Evolutionary conservation across 2,113 vertebrate species (phyloP), one percentile per base, ranked within the genome.

Genomic region (Porphyrio hochstetteri): DNA sequence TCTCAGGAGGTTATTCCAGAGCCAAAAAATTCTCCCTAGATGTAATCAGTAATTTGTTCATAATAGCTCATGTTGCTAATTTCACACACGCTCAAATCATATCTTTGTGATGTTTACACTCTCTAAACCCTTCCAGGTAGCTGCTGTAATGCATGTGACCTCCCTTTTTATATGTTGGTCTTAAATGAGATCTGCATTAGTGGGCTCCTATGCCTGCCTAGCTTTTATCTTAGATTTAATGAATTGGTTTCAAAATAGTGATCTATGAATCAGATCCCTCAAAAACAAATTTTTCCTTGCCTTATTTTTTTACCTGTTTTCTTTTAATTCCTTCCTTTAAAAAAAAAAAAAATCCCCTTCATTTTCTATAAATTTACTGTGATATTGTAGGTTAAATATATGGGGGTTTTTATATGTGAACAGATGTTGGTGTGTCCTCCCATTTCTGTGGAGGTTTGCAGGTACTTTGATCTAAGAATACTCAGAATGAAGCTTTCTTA

Each of bases 1-100:
- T 88, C 95, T 86, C 88, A 81, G 57, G 82, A 88, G 57, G 38
- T 79, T 93, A 57, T 68, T 84, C 28, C 61, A 91, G 76, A 89
- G 61, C 65, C 77, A 95, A 72, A 77, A 86, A 89, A 61, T 82
- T 94, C 69, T 88, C 70, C 21, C 18, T 53, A 65, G 77, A 92
- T 91, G 23, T 55, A 92, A 96, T 88, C 80, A 92, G 65, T 31
- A 72, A 61, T 27, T 61, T 69, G 81, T 92, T 93, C 2, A 6
- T 83, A 61, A 65, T 81, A 33, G 52, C 25, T 88, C 1, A 0
- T 63, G 28, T 48, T 77, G 23, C 36, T 90, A 65, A 69, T 61
- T 75, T 84, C 42, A 68, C 16, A 74, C 16, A 48, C 59, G 8
- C 9, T 92, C 7, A 75, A 78, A 75, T 86, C 10, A 17, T 64